A percentile compares a stretch with the other conserved stretches of the same genome.
phyloP scores from a whole-genome alignment of 2,113 vertebrate genomes.

The Myotis yumanensis region DNA sequence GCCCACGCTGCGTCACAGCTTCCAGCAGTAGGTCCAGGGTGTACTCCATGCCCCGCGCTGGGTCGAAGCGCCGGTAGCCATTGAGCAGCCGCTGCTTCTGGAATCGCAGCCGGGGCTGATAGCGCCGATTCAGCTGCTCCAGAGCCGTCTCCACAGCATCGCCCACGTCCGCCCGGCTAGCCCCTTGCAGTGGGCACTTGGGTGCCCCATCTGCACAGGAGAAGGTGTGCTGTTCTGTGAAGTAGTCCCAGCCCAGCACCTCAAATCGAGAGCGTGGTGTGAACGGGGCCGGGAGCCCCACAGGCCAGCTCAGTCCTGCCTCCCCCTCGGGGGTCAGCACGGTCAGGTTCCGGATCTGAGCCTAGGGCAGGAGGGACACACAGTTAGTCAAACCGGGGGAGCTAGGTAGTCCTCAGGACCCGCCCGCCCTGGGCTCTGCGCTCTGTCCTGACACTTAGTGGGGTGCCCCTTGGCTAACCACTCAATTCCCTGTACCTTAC shows the following conservation, averaged over 20 bases:
- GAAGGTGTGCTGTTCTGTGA: slow-evolving; percentile 95
- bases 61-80: slow-evolving; percentile 95
- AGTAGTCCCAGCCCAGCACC: slow-evolving; percentile 97
- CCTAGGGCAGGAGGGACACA: slow-evolving; percentile 79
- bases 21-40: slow-evolving; percentile 93
- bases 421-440: not conserved
- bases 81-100: slow-evolving; percentile 92
- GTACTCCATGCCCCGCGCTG: slow-evolving; percentile 96
- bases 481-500: not conserved
- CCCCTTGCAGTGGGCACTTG: slow-evolving; percentile 93
- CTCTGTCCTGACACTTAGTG: not conserved
- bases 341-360: slow-evolving; percentile 96
- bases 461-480: not conserved
- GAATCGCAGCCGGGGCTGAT: slow-evolving; percentile 94
- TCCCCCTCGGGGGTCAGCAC: slow-evolving; percentile 91
- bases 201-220: slow-evolving; percentile 91
- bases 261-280: slow-evolving; percentile 94
- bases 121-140: slow-evolving; percentile 91
- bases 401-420: not conserved
- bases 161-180: slow-evolving; percentile 87
- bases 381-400: not conserved
- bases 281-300: slow-evolving; percentile 94
- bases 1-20: slow-evolving; percentile 92
- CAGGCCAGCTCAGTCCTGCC: slow-evolving; percentile 91
- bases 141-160: slow-evolving; percentile 90